Evolutionary conservation across 2,113 vertebrate species (phyloP), one percentile per base, ranked within the genome.

Genomic region (Otis tarda): DNA sequence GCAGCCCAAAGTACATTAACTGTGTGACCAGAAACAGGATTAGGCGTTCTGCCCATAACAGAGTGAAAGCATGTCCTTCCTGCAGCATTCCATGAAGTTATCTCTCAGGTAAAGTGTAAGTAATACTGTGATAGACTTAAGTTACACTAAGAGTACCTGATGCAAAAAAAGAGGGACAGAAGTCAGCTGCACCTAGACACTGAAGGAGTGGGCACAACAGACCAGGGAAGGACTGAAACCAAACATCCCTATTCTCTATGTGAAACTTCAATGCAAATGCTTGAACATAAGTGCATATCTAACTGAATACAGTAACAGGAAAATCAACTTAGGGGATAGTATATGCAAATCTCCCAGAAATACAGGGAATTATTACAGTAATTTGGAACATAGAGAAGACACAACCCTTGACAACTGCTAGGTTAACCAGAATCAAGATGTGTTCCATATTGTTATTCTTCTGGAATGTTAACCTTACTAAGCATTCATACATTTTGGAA

Each of bases 11-110:
- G 49, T 68, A 89, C 67, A 65, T 89, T 41, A 90, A 70, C 69
- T 31, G 10, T 73, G 74, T 79, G 70, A 91, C 59, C 69, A 70
- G 78, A 89, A 95, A 93, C 22, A 87, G 67, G 77, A 85, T 92
- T 89, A 95, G 57, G 27, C 78, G 63, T 80, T 95, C 76, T 63
- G 86, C 59, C 45, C 2, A 1, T 75, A 56, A 71, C 30, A 2
- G 6, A 82, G 49, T 56, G 21, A 90, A 93, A 64, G 18, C 47
- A 27, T 24, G 56, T 59, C 79, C 53, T 92, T 89, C 65, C 65
- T 49, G 53, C 27, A 87, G 43, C 20, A 78, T 60, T 89, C 68
- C 43, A 35, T 13, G 24, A 82, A 43, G 27, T 20, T 27, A 6
- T 53, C 49, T 61, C 64, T 30, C 61, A 68, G 10, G 16, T 37